Base-by-base conservation (phyloP, 2,888 invertebrate species). In the Calameuta idolon region DNA sequence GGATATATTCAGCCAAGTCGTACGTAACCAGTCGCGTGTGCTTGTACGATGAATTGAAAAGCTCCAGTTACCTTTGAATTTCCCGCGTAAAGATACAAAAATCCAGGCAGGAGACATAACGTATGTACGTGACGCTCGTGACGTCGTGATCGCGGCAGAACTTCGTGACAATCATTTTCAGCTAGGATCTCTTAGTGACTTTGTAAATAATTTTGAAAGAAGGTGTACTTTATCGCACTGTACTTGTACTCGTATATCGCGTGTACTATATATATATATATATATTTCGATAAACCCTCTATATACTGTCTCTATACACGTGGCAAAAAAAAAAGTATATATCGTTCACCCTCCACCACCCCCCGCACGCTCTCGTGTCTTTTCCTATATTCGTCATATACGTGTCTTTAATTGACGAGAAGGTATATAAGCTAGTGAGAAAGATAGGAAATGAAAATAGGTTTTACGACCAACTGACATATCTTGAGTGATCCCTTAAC, bases 121-220 rank as follows among this genome's bases (percentile, higher is more conserved):
- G 23, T 23, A 55, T 55, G 23, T 23, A 55, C 55, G 23, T 23
- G 55, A 15, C 40, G 23, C 40, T 40, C 40, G 40, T 23, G 40
- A 55, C 55, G 55, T 23, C 9, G 55, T 55, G 71, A 71, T 11
- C 31, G 31, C 71, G 33, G 5, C 71, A 15, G 71, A 83, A 87
- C 84, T 85, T 87, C 83, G 85, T 88, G 90, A 90, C 90, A 90
- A 90, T 90, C 90, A 90, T 88, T 89, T 87, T 85, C 84, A 81
- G 71, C 71, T 71, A 71, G 71, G 23, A 12, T 71, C 33, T 71
- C 71, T 71, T 31, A 71, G 71, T 71, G 71, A 71, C 69, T 30
- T 71, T 71, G 55, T 23, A 55, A 55, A 55, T 55, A 55, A 55
- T 55, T 55, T 55, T 55, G 23, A 55, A 55, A 23, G 55, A 55